These are phyloP conservation scores for Takifugu rubripes DNA, from an alignment of 2,797 vertebrate species.

Conservation along the genomic window DNA sequence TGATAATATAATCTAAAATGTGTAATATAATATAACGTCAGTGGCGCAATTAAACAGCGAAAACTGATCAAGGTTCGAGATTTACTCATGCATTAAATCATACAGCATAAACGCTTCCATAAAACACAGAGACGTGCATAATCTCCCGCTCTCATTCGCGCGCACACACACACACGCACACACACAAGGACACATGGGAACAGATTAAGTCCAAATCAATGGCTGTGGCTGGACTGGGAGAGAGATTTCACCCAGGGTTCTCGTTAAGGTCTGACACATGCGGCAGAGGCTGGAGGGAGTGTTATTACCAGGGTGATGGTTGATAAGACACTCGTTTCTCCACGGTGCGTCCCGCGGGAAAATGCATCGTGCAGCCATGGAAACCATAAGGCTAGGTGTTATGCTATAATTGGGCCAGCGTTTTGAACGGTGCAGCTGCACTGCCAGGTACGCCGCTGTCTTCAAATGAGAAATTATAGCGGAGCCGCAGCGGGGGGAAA, in stretches of 20 bases:
- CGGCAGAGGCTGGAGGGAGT: constrained; percentile 79
- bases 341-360: constrained; percentile 84
- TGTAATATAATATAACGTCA: too few relatives aligned
- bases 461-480: constrained; percentile 79
- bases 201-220: constrained; percentile 87
- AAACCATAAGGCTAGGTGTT: constrained; percentile 87
- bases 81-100: constrained; percentile 37
- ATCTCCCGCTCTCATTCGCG: constrained; percentile 1
- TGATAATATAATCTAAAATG: too few relatives aligned
- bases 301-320: constrained; percentile 86
- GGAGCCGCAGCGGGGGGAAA: constrained; percentile 51
- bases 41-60: constrained; percentile 2
- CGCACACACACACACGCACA: constrained; percentile 29
- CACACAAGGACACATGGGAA: constrained; percentile 66
- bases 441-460: constrained; percentile 80
- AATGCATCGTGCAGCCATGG: constrained; percentile 89
- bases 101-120: constrained; percentile 39
- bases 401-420: constrained; percentile 85
- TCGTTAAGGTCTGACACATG: constrained; percentile 84
- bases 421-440: constrained; percentile 77
- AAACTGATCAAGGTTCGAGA: constrained; percentile 14
- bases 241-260: constrained; percentile 84
- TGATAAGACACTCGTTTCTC: constrained; percentile 90
- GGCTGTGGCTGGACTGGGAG: constrained; percentile 79
- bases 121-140: constrained; percentile 40